Evolutionary conservation across 1,140 invertebrate species (phyloP).

Genomic region (Bombus breviceps): DNA sequence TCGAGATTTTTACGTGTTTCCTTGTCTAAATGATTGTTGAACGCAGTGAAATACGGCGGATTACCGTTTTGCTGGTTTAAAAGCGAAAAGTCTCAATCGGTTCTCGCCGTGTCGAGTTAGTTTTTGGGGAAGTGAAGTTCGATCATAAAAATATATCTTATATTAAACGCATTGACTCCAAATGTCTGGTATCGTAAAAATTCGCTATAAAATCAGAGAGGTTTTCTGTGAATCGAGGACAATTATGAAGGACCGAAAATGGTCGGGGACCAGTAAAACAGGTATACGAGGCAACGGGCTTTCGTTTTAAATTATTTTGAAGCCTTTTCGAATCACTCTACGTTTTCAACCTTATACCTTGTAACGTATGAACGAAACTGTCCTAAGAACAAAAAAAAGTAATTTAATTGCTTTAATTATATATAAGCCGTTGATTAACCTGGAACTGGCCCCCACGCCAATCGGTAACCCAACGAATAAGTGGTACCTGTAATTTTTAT

Average conservation of each 20-base stretch:
- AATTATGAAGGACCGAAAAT: conserved; percentile 46
- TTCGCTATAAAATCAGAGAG: conserved; percentile 48
- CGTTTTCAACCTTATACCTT: neutral
- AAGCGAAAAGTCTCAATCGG: conserved; percentile 25
- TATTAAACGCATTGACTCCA: conserved; percentile 53
- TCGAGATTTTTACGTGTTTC: neutral
- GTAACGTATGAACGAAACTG: neutral
- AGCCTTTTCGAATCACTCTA: conserved; percentile 18
- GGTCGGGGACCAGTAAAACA: conserved; percentile 44
- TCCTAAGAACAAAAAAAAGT: neutral
- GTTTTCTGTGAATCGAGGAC: conserved; percentile 55
- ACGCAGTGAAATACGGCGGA: neutral
- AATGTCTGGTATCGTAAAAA: conserved; percentile 55
- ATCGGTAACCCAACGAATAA: conserved; percentile 7
- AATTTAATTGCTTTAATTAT: conserved; percentile 41
- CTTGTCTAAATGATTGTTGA: neutral
- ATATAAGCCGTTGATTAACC: neutral
- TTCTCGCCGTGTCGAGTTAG: neutral
- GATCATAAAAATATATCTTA: conserved; percentile 58
- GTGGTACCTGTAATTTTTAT: conserved; percentile 19
- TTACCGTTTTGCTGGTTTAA: neutral
- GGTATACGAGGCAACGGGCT: conserved; percentile 43
- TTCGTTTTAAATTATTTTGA: conserved; percentile 32
- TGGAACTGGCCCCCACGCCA: neutral
- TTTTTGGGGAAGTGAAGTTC: conserved; percentile 27